These are phyloP conservation scores for Cydia splendana DNA, from an alignment of 1,140 invertebrate genomes.

Conservation along the genomic window DNA sequence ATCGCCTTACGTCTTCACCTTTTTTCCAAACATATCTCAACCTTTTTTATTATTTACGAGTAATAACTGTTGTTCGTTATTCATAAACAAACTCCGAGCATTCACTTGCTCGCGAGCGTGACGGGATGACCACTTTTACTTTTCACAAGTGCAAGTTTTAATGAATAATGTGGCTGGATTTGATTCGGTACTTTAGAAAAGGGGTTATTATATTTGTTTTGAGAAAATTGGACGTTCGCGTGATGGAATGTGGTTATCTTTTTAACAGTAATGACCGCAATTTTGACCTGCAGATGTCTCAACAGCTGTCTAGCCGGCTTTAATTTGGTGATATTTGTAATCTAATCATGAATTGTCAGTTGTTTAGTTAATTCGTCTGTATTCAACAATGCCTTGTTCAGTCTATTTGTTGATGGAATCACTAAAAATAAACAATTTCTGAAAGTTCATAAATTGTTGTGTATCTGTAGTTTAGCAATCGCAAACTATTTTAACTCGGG, in stretches of 20 bases:
- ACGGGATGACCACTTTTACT: slow-evolving; percentile 22
- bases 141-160: slow-evolving; percentile 3
- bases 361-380: too few relatives aligned
- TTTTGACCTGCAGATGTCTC: background rate
- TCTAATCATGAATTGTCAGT: too few relatives aligned
- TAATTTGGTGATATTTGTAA: background rate
- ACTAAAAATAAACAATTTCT: too few relatives aligned
- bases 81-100: slow-evolving; percentile 6
- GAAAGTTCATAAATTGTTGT: too few relatives aligned
- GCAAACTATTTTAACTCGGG: too few relatives aligned
- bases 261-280: background rate
- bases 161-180: background rate
- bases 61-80: background rate
- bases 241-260: background rate
- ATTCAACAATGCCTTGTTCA: too few relatives aligned
- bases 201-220: background rate
- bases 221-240: background rate
- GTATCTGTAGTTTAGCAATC: too few relatives aligned
- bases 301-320: background rate
- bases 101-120: slow-evolving; percentile 15
- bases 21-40: background rate
- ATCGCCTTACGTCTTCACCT: background rate
- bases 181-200: background rate
- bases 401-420: too few relatives aligned
- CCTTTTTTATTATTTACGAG: background rate